A percentile compares a stretch with the other conserved stretches of the same genome.
Conservation (phyloP, 2,797 vertebrate genomes). For the Fringilla coelebs region DNA sequence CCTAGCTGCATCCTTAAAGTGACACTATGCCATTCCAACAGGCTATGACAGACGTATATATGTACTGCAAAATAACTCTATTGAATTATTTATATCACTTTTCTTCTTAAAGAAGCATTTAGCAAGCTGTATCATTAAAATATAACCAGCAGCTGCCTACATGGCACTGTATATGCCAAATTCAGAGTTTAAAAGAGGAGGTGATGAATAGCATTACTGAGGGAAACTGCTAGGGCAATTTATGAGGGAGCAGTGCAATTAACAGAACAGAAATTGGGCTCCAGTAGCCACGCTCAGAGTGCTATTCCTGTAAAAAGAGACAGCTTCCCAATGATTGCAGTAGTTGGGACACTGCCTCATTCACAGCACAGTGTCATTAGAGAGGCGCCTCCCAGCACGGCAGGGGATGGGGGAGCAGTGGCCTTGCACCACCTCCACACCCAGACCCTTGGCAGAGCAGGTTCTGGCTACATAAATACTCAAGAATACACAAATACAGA, state of each 20-base stretch:
- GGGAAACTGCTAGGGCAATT: background rate
- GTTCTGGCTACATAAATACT: background rate
- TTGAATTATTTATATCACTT: background rate
- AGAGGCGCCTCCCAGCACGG: background rate
- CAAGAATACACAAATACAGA: background rate
- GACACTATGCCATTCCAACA: background rate
- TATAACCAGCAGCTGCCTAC: background rate
- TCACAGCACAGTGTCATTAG: background rate
- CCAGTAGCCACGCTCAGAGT: background rate
- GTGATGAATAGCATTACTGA: background rate
- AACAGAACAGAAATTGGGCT: background rate
- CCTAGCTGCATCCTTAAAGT: background rate
- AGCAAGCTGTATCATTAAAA: background rate
- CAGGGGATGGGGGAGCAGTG: accelerated
- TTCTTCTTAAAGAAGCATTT: background rate
- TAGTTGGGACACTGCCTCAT: background rate
- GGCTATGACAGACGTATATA: background rate
- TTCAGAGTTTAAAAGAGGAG: background rate
- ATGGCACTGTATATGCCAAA: background rate
- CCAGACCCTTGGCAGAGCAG: background rate
- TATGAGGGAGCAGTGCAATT: background rate
- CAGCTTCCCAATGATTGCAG: background rate
- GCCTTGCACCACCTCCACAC: background rate
- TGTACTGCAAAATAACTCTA: background rate
- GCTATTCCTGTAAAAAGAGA: background rate